phyloP scores from a whole-genome alignment of 2,113 vertebrate species.

The Pipa parva region DNA sequence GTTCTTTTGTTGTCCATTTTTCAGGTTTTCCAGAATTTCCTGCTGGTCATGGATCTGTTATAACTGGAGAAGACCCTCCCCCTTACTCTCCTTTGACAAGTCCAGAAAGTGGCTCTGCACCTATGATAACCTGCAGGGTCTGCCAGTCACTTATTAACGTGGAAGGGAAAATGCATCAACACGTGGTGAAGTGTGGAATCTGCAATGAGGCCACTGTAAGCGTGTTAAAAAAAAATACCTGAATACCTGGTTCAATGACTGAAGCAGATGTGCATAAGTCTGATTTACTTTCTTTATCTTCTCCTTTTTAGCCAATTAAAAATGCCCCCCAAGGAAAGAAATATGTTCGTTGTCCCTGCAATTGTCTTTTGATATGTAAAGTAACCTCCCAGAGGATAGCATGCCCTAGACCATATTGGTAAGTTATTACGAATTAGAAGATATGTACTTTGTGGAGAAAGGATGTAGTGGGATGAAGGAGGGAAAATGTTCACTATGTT shows the following conservation, averaged over 20 bases:
- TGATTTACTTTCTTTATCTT: conserved; percentile 15
- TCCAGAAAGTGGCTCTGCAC: conserved; percentile 82
- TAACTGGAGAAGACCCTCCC: conserved; percentile 83
- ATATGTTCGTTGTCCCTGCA: conserved; percentile 85
- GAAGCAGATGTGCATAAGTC: not conserved
- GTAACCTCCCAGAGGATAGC: conserved; percentile 86
- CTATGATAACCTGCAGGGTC: conserved; percentile 84
- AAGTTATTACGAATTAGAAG: too few species aligned
- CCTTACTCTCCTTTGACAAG: conserved; percentile 84
- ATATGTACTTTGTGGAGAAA: too few species aligned
- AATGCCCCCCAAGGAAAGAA: conserved; percentile 87
- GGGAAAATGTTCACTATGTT: not conserved
- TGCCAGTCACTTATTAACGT: conserved; percentile 88
- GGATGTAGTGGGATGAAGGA: too few species aligned
- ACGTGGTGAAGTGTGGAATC: conserved; percentile 87
- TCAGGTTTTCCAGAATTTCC: conserved; percentile 76
- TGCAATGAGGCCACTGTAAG: conserved; percentile 90
- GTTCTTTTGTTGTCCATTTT: not conserved
- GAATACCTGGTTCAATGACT: too few species aligned
- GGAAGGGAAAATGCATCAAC: conserved; percentile 92
- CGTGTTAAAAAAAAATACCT: too few species aligned
- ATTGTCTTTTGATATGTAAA: conserved; percentile 89
- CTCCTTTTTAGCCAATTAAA: conserved; percentile 78
- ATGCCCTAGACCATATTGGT: conserved; percentile 85
- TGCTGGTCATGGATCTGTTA: conserved; percentile 72